Conservation (phyloP, 1,140 invertebrate species). For the Ridgeia piscesae region DNA sequence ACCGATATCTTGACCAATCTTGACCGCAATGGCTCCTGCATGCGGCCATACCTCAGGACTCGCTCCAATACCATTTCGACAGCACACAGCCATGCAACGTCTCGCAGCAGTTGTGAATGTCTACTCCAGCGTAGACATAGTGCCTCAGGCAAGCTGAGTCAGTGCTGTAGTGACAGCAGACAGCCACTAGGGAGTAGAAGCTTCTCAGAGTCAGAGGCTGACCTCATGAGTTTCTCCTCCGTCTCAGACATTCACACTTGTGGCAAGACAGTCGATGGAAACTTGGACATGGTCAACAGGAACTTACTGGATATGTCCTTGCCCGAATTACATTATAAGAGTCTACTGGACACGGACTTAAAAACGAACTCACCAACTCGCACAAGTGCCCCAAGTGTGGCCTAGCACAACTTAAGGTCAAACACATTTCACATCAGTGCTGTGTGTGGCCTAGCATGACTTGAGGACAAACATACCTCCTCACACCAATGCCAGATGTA, state of each 20-base stretch:
- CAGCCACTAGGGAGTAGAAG: neutral
- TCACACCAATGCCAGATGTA: neutral
- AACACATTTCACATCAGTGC: too few relatives aligned
- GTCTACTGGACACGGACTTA: neutral
- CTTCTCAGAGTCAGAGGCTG: neutral
- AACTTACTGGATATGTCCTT: neutral
- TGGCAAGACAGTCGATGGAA: neutral
- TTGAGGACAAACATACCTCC: neutral
- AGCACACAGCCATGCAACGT: neutral
- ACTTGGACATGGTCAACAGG: neutral
- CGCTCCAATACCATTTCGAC: neutral
- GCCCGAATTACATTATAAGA: neutral
- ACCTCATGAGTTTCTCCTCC: neutral
- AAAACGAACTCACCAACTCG: neutral
- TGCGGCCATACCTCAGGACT: neutral
- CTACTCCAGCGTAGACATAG: neutral
- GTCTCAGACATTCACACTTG: neutral
- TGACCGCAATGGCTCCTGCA: neutral
- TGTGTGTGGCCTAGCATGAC: neutral
- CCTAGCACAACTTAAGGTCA: neutral
- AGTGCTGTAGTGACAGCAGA: neutral
- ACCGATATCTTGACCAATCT: neutral
- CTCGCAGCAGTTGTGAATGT: neutral
- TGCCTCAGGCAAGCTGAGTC: neutral
- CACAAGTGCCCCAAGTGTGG: neutral